A percentile compares a stretch with the other conserved stretches of the same genome.
phyloP scores from a whole-genome alignment of 2,113 vertebrate genomes.

The Dasyurus viverrinus region DNA sequence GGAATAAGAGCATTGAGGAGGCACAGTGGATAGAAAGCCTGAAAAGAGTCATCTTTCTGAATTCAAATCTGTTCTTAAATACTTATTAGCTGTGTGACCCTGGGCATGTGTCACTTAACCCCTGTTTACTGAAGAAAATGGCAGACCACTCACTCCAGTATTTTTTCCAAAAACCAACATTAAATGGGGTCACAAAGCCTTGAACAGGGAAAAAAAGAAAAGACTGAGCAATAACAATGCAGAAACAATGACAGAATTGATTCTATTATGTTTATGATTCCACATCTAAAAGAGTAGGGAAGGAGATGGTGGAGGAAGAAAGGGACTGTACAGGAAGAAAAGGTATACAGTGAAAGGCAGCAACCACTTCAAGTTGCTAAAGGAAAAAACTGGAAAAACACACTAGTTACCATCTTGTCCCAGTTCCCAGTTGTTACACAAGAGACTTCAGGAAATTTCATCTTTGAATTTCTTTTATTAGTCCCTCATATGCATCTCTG shows the following conservation, averaged over 20 bases:
- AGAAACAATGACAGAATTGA: background rate
- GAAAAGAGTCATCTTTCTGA: background rate
- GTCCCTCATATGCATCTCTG: too few relatives aligned
- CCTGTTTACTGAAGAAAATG: background rate
- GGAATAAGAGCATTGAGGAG: background rate
- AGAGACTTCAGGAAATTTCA: too few relatives aligned
- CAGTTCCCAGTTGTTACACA: too few relatives aligned
- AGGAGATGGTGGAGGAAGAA: background rate
- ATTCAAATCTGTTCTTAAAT: background rate
- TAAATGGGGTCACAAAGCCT: background rate
- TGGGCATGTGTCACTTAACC: background rate
- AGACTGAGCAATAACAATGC: background rate
- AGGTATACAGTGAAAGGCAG: background rate
- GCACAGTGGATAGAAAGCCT: background rate
- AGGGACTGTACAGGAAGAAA: background rate
- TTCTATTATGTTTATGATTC: background rate
- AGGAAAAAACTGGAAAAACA: too few relatives aligned
- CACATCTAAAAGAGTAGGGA: background rate
- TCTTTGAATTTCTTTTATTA: too few relatives aligned
- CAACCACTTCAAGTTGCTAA: too few relatives aligned
- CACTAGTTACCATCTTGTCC: too few relatives aligned
- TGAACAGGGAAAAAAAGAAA: background rate
- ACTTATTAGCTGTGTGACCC: background rate
- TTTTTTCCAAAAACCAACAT: background rate
- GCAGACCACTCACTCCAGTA: background rate